Conservation (phyloP, 1,140 invertebrate genomes). For the Anoplophora glabripennis region DNA sequence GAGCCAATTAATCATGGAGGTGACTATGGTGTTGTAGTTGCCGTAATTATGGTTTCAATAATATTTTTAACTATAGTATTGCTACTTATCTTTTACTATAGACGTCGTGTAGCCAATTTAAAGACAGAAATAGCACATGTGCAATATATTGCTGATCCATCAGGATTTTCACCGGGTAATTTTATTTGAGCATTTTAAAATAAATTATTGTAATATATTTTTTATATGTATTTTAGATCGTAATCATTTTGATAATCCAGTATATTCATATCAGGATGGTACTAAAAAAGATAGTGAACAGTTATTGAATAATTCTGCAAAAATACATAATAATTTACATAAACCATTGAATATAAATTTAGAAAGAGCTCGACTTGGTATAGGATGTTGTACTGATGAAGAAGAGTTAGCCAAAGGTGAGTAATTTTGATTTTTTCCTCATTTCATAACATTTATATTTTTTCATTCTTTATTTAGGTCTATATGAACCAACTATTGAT, state of each 20-base stretch:
- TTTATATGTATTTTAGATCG: slow-evolving; percentile 58
- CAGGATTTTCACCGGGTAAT: slow-evolving; percentile 45
- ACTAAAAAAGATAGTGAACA: slow-evolving; percentile 49
- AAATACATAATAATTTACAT: slow-evolving; percentile 67
- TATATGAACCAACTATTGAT: slow-evolving; percentile 25
- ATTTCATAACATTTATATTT: not conserved
- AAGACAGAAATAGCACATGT: slow-evolving; percentile 86
- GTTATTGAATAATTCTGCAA: slow-evolving; percentile 48
- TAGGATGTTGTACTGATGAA: slow-evolving; percentile 52
- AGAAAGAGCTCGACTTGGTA: slow-evolving; percentile 55
- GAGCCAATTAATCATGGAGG: slow-evolving; percentile 4
- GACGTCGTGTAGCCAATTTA: slow-evolving; percentile 70
- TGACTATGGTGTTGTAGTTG: slow-evolving; percentile 51
- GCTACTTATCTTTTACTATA: slow-evolving; percentile 72
- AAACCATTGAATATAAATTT: slow-evolving; percentile 60
- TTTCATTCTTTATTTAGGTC: slow-evolving; percentile 16
- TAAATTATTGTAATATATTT: not conserved
- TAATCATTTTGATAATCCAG: slow-evolving; percentile 91
- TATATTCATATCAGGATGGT: slow-evolving; percentile 73
- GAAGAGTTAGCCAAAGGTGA: slow-evolving; percentile 34
- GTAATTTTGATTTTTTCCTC: not conserved
- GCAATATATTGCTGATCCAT: slow-evolving; percentile 82
- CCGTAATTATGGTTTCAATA: slow-evolving; percentile 65
- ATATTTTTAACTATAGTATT: slow-evolving; percentile 62
- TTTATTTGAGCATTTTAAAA: not conserved